These are phyloP conservation scores for Marasmarcha lunaedactyla DNA, from an alignment of 2,888 invertebrate genomes.

Conservation along the genomic window DNA sequence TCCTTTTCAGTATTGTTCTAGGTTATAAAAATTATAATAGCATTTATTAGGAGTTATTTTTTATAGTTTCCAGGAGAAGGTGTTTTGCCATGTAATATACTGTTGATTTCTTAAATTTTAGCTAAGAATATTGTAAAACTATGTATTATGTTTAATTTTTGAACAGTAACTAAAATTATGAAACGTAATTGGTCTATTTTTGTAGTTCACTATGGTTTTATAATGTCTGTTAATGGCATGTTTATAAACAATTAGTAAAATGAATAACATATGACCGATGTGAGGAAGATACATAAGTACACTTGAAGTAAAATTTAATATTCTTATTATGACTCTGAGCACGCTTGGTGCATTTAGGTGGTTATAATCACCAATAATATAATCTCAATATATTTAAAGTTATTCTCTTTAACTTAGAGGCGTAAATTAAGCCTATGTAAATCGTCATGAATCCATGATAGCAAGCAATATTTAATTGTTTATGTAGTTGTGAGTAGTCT, in stretches of 20 bases:
- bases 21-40: background rate
- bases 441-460: background rate
- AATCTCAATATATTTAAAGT: background rate
- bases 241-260: too few relatives aligned
- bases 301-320: too few relatives aligned
- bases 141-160: too few relatives aligned
- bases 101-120: too few relatives aligned
- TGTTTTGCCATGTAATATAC: background rate
- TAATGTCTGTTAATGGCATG: too few relatives aligned
- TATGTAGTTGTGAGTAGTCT: conserved; percentile 55
- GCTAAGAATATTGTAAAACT: too few relatives aligned
- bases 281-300: too few relatives aligned
- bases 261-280: too few relatives aligned
- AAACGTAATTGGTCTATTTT: too few relatives aligned
- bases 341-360: background rate
- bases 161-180: too few relatives aligned
- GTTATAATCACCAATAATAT: background rate
- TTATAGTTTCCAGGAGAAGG: background rate
- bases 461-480: conserved; percentile 29
- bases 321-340: too few relatives aligned
- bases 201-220: too few relatives aligned
- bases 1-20: background rate
- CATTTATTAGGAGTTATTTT: background rate
- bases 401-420: background rate
- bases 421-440: background rate